phyloP scores from a whole-genome alignment of 2,113 vertebrate species.

The Puffinus mauretanicus region DNA sequence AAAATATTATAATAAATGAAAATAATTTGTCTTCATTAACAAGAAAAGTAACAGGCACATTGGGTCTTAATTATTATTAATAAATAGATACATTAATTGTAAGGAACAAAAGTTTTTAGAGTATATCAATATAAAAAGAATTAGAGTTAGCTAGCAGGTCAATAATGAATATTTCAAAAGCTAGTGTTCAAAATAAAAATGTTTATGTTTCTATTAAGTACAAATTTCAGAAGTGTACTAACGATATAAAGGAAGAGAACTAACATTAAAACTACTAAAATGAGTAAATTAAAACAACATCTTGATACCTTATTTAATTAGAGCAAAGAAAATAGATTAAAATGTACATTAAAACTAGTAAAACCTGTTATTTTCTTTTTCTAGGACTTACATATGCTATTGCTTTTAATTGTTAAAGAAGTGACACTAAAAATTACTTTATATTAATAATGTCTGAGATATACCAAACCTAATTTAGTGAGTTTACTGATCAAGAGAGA shows the following conservation, averaged over 20 bases:
- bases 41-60: constrained; percentile 16
- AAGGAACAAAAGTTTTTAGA: constrained; percentile 43
- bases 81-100: constrained; percentile 38
- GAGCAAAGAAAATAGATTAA: background rate
- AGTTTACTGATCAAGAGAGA: background rate
- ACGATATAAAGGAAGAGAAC: constrained; percentile 23
- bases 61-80: constrained; percentile 49
- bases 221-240: constrained; percentile 40
- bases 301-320: background rate
- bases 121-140: constrained; percentile 59
- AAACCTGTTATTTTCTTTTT: background rate
- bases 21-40: constrained; percentile 4
- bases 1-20: background rate
- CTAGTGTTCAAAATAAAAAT: constrained; percentile 40
- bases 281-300: background rate
- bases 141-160: constrained; percentile 42
- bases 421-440: background rate
- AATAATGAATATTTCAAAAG: constrained; percentile 71
- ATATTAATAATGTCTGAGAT: background rate
- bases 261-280: constrained; percentile 36
- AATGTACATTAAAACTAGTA: background rate
- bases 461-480: background rate
- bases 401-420: background rate
- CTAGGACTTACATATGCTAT: background rate
- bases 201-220: constrained; percentile 49